These are phyloP conservation scores for Laterallus jamaicensis DNA, from an alignment of 2,113 vertebrate genomes.

Conservation along the genomic window DNA sequence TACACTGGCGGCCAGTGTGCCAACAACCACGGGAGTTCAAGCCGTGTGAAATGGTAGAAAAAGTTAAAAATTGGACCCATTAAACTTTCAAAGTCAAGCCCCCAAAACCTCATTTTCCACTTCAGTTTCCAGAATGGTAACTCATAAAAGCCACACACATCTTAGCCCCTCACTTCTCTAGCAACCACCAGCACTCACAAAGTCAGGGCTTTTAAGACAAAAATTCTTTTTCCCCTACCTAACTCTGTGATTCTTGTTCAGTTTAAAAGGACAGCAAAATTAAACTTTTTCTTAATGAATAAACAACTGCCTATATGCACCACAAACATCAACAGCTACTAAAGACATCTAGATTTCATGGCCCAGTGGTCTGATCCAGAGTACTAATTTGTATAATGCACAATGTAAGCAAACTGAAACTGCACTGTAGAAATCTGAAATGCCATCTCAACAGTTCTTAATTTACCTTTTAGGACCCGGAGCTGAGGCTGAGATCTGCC, in stretches of 20 bases:
- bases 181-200: background rate
- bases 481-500: background rate
- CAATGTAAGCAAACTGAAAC: background rate
- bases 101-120: background rate
- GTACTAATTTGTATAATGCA: background rate
- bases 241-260: background rate
- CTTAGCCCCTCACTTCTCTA: background rate
- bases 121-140: background rate
- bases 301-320: background rate
- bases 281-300: background rate
- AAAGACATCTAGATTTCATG: background rate
- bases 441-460: background rate
- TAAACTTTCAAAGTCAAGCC: background rate
- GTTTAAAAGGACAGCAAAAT: background rate
- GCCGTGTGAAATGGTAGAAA: background rate
- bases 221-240: background rate
- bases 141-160: background rate
- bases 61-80: background rate
- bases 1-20: background rate
- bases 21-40: background rate
- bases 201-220: rapidly evolving
- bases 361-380: background rate
- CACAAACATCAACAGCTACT: background rate
- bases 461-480: background rate
- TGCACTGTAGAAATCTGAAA: background rate